Conservation (phyloP, 1,140 invertebrate genomes). For the Euura saliciscinereae region DNA sequence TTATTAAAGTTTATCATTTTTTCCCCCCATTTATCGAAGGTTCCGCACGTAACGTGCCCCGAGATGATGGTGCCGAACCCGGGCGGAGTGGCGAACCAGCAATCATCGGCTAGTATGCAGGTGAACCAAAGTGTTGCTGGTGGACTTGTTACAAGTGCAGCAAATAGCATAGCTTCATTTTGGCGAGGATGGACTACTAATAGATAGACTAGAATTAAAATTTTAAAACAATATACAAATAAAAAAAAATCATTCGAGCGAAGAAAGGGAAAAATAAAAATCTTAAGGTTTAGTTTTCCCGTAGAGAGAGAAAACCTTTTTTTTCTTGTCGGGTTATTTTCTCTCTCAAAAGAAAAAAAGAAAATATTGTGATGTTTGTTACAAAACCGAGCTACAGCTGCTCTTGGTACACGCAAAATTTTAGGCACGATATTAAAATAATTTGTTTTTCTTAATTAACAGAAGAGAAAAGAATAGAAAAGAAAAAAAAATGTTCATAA, state of each 20-base stretch:
- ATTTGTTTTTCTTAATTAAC: too few relatives aligned
- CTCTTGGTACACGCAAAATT: not conserved
- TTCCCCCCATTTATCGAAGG: conserved; percentile 41
- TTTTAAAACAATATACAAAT: not conserved
- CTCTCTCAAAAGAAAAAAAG: not conserved
- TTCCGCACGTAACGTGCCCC: conserved; percentile 62
- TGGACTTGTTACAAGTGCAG: conserved; percentile 71
- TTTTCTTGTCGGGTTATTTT: not conserved
- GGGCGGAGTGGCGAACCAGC: conserved; percentile 56
- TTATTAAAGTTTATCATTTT: not conserved
- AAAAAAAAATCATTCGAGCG: not conserved
- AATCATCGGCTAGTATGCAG: conserved; percentile 63
- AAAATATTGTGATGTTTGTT: not conserved
- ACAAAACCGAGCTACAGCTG: not conserved
- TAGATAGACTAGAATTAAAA: conserved; percentile 39
- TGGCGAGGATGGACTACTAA: conserved; percentile 71
- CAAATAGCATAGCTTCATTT: conserved; percentile 71
- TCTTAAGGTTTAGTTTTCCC: not conserved
- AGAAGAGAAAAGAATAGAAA: too few relatives aligned
- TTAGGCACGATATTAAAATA: not conserved
- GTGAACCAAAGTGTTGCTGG: conserved; percentile 64
- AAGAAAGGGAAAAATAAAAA: not conserved
- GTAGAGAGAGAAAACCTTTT: not conserved
- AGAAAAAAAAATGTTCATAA: too few relatives aligned
- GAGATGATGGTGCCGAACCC: conserved; percentile 58